phyloP scores from a whole-genome alignment of 1,140 invertebrate species.

The Drosophila arizonae region DNA sequence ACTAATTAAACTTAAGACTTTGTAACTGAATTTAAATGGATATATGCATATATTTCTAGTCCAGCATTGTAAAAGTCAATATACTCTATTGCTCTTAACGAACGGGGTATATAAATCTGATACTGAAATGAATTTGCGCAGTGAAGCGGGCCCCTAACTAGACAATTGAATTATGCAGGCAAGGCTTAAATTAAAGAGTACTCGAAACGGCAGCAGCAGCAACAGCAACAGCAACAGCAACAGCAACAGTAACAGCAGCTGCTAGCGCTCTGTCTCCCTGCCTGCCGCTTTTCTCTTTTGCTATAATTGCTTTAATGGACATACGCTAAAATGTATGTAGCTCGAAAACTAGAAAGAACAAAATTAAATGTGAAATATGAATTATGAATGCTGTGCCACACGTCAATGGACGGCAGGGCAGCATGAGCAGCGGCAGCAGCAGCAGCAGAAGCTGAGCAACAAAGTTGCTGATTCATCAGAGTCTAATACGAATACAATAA shows the following conservation, averaged over 20 bases:
- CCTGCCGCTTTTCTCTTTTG: neutral
- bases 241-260: neutral
- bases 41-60: too few relatives aligned
- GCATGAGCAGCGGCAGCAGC: neutral
- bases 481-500: conserved; percentile 30
- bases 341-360: conserved; percentile 26
- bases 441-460: neutral
- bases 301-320: conserved; percentile 68
- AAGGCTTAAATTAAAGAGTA: conserved; percentile 40
- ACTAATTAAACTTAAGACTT: too few relatives aligned
- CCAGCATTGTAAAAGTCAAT: neutral
- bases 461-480: conserved; percentile 66
- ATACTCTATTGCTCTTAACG: neutral
- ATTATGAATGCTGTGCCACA: conserved; percentile 58
- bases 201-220: neutral
- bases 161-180: conserved; percentile 43
- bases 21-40: too few relatives aligned
- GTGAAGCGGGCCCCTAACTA: conserved; percentile 30
- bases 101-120: neutral
- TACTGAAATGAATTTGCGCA: conserved; percentile 45
- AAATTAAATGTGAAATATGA: conserved; percentile 46
- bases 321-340: conserved; percentile 41
- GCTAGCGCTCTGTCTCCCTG: neutral
- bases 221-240: neutral
- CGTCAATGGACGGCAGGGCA: conserved; percentile 54